Evolutionary conservation across 2,113 vertebrate species (phyloP).

Genomic region (Podarcis muralis): DNA sequence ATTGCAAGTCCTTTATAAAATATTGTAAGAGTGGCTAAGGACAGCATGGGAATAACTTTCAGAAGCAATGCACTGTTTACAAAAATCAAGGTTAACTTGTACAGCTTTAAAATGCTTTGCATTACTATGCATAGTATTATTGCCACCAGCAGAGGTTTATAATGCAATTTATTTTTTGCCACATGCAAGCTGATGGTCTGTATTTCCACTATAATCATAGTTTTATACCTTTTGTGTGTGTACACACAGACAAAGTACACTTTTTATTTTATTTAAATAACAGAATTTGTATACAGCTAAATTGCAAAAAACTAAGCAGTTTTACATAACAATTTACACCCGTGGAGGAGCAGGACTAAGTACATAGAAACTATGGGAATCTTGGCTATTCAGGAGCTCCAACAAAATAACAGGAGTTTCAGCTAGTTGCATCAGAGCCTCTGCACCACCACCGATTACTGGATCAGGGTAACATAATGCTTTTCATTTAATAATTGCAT

Average conservation of each 20-base stretch:
- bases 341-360: not conserved
- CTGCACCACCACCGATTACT: no score
- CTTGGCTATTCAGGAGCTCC: not conserved
- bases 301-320: no score
- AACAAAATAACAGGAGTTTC: not conserved
- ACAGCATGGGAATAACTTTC: not conserved
- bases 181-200: not conserved
- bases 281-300: no score
- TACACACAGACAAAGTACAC: not conserved
- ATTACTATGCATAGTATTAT: not conserved
- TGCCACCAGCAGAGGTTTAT: not conserved
- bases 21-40: not conserved
- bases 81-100: not conserved
- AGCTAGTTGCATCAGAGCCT: no score
- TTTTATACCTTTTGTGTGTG: no score
- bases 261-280: not conserved
- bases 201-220: not conserved
- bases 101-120: not conserved
- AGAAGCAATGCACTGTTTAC: not conserved
- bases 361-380: not conserved
- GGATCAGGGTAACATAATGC: not conserved
- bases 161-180: not conserved
- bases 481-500: not conserved
- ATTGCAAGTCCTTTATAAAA: slow-evolving; percentile 6
- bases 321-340: not conserved